Conservation (phyloP, 2,113 vertebrate genomes). For the Boleophthalmus pectinirostris region DNA sequence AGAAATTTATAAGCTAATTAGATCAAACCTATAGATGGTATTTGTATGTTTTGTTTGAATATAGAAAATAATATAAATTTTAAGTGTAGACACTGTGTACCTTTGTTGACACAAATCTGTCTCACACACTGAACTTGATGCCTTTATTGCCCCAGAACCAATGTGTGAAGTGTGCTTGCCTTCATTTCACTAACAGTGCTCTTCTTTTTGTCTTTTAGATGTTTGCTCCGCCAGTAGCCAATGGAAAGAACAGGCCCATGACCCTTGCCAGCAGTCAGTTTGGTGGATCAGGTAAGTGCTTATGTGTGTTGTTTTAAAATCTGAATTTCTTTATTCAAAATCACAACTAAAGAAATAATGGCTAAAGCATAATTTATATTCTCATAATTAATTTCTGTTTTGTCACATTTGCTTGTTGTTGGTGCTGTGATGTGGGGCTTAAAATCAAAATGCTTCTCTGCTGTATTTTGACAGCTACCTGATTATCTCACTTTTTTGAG, state of each 20-base stretch:
- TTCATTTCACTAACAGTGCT: constrained; percentile 42
- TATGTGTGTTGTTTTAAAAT: background rate
- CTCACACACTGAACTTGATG: constrained; percentile 16
- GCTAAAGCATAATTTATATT: background rate
- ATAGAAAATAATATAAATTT: background rate
- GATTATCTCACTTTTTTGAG: constrained; percentile 22
- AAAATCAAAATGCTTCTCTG: background rate
- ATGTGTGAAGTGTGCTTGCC: constrained; percentile 60
- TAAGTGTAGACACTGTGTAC: background rate
- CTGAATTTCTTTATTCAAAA: background rate
- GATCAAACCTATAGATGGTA: constrained; percentile 5
- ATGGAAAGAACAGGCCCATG: constrained; percentile 94
- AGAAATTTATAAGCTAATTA: constrained; percentile 23
- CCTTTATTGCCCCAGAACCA: constrained; percentile 39
- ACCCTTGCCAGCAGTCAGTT: constrained; percentile 92
- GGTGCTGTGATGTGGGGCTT: background rate
- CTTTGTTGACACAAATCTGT: constrained; percentile 10
- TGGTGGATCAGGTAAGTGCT: constrained; percentile 86
- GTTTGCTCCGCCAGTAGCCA: constrained; percentile 96
- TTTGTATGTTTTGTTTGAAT: constrained; percentile 10
- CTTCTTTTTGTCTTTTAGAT: constrained; percentile 83
- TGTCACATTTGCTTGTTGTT: background rate
- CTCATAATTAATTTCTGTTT: background rate
- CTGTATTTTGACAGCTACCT: constrained; percentile 14
- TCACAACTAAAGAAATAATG: background rate